Evolutionary conservation across 2,797 vertebrate genomes (phyloP).

Genomic region (Tolypeutes matacus): DNA sequence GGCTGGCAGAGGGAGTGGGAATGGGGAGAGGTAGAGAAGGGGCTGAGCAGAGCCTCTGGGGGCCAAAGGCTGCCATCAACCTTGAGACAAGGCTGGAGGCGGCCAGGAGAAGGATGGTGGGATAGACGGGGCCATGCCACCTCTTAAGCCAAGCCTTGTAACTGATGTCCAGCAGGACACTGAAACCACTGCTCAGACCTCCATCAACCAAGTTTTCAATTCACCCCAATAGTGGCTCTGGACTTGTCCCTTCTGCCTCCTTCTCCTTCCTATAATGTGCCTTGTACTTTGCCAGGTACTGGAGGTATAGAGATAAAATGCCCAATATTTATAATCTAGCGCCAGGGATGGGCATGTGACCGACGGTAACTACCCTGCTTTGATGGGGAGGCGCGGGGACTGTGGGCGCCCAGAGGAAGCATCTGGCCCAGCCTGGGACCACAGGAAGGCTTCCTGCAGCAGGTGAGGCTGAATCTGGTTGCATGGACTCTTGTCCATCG

Average conservation of each 20-base stretch:
- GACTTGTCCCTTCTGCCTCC: not conserved
- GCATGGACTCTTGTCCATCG: fast-evolving
- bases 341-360: not conserved
- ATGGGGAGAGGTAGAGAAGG: not conserved
- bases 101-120: not conserved
- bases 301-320: not conserved
- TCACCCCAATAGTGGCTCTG: not conserved
- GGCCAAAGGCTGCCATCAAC: not conserved
- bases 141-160: not conserved
- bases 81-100: not conserved
- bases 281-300: not conserved
- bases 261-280: not conserved
- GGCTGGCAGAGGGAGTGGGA: not conserved
- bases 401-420: not conserved
- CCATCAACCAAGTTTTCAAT: not conserved
- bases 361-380: not conserved
- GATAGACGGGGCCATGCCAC: fast-evolving
- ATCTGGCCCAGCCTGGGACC: not conserved
- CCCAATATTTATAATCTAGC: not conserved
- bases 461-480: not conserved
- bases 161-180: not conserved
- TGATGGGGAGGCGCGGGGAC: not conserved
- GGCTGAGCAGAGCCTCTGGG: not conserved
- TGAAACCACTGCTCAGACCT: not conserved
- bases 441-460: not conserved